These are phyloP conservation scores for Ophiothrix spiculata DNA, from an alignment of 35 echinoderm and acorn worm species.

Conservation along the genomic window DNA sequence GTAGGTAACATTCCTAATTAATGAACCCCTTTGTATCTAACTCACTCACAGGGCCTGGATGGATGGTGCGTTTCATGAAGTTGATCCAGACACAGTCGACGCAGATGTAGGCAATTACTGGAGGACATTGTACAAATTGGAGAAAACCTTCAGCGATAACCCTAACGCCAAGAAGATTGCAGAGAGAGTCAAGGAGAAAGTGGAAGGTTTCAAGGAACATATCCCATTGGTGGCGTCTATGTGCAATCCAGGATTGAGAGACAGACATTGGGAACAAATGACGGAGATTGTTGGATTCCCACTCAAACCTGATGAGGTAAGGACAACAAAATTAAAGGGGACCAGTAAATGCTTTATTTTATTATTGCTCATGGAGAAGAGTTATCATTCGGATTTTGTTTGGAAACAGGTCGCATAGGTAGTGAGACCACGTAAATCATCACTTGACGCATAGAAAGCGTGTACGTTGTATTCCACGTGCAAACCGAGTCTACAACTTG, in stretches of 20 bases:
- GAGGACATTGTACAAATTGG: constrained; percentile 83
- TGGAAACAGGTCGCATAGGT: no score
- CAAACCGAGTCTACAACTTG: no score
- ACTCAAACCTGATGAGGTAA: constrained; percentile 94
- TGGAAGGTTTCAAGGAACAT: constrained; percentile 88
- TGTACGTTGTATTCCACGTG: no score
- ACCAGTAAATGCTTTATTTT: no score
- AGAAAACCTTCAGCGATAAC: constrained; percentile 75
- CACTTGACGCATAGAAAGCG: no score
- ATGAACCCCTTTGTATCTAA: no score
- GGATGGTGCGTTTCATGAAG: constrained; percentile 81
- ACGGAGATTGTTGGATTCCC: constrained; percentile 84
- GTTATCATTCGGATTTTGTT: no score
- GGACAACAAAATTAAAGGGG: no score
- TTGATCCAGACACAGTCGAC: constrained; percentile 85
- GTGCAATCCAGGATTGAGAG: constrained; percentile 87
- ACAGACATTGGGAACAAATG: constrained; percentile 91
- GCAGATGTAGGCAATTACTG: constrained; percentile 83
- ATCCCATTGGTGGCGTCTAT: constrained; percentile 64
- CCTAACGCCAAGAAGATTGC: constrained; percentile 88
- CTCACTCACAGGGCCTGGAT: constrained; percentile 91
- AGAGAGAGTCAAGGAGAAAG: constrained; percentile 82
- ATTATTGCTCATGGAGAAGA: no score
- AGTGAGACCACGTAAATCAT: no score
- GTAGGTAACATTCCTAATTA: no score